phyloP scores from a whole-genome alignment of 2,797 vertebrate genomes.

The Bradypus variegatus region DNA sequence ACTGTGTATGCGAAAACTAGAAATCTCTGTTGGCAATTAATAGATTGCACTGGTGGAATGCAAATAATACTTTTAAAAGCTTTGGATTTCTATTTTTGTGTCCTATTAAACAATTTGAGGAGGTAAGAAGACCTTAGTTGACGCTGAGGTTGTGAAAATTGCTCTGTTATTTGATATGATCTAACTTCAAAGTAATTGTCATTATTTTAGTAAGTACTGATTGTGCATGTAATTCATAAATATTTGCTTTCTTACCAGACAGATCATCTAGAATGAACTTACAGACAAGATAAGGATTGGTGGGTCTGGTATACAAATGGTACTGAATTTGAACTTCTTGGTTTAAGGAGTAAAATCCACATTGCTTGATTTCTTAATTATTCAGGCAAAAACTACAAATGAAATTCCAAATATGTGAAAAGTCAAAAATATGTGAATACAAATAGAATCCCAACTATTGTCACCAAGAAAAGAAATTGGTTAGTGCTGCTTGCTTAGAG shows the following conservation, averaged over 20 bases:
- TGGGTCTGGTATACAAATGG: not conserved
- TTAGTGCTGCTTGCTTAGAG: not conserved
- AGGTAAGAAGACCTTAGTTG: conserved; percentile 32
- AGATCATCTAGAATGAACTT: not conserved
- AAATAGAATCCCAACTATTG: not conserved
- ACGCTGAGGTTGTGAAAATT: conserved; percentile 30
- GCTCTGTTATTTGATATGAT: conserved; percentile 10
- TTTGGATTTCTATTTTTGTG: conserved; percentile 48
- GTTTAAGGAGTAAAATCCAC: not conserved
- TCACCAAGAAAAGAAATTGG: not conserved
- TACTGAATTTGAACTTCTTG: not conserved
- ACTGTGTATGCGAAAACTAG: not conserved
- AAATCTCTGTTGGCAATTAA: conserved; percentile 39
- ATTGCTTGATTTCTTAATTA: conserved; percentile 21
- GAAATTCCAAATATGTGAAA: not conserved
- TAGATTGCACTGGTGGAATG: not conserved
- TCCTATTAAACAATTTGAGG: conserved; percentile 10
- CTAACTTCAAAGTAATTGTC: conserved; percentile 33
- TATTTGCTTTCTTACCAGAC: not conserved
- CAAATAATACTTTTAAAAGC: conserved; percentile 35
- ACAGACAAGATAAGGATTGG: not conserved
- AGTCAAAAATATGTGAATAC: not conserved
- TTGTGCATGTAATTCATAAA: not conserved
- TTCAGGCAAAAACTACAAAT: not conserved
- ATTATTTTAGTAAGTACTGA: not conserved